Evolutionary conservation across 64 coral and sea anemone genomes (phyloP), one percentile per base, ranked within the genome.

Genomic region (Actinia tenebrosa): DNA sequence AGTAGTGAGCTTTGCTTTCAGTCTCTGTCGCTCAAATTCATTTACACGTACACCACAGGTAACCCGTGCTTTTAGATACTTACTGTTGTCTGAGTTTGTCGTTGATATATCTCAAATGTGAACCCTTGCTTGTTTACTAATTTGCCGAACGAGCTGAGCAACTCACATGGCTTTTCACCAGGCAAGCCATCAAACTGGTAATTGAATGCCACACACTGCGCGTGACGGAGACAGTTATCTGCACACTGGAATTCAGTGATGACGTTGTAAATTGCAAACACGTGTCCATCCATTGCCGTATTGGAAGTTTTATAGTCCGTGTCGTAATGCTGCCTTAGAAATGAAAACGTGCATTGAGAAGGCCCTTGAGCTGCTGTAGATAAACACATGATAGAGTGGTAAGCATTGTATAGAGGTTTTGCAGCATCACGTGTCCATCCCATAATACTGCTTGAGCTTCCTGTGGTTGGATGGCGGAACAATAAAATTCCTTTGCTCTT

Each of bases 141-240:
- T 5, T 16, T 16, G 13, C 45, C 37, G 19, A 3, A 44, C 16
- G 37, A 14, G 44, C 43, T 79, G 26, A 79, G 45, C 10, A 79
- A 37, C 43, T 79, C 77, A 44, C 77, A 79, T 2, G 45, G 2
- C 13, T 47, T 43, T 47, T 47, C 13, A 17, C 77, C 77, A 45
- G 77, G 77, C 7, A 14, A 13, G 16, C 18, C 77, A 0, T 42
- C 11, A 47, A 45, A 79, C 82, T 84, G 82, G 16, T 58, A 84
- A 58, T 91, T 91, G 69, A 80, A 91, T 17, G 72, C 89, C 11
- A n/a, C 7, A 44, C 89, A 91, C 8, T 61, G 45, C 60, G 53
- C 46, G 71, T 87, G 15, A 30, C 89, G 84, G 15, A 91, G 75
- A 44, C 89, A 91, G 60, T 80, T 69, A 61, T 91, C 89, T 22